Conservation (phyloP, 2,113 vertebrate species). For the Turnix velox region DNA sequence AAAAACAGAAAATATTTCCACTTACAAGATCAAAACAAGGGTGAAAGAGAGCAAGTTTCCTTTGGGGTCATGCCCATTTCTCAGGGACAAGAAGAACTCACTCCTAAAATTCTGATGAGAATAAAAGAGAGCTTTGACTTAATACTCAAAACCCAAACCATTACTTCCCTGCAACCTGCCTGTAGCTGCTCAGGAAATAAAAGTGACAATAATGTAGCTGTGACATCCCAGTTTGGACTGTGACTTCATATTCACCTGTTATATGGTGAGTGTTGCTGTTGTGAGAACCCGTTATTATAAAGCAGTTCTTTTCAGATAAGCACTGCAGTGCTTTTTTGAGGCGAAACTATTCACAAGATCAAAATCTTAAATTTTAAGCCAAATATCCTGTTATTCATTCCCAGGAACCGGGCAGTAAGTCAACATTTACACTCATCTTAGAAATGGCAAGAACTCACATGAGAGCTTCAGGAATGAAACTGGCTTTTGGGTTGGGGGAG, state of each 20-base stretch:
- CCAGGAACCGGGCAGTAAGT: background rate
- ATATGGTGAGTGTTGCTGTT: rapidly evolving
- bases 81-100: background rate
- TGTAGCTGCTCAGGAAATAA: background rate
- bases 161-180: background rate
- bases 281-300: background rate
- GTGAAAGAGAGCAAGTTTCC: background rate
- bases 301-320: background rate
- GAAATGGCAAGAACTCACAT: background rate
- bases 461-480: background rate
- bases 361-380: background rate
- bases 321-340: rapidly evolving
- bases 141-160: background rate
- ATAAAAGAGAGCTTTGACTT: background rate
- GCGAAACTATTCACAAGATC: background rate
- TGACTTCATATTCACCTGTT: background rate
- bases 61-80: background rate
- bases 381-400: constrained; percentile 23
- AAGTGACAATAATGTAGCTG: rapidly evolving
- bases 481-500: background rate
- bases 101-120: background rate
- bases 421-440: background rate
- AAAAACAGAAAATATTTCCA: background rate
- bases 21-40: background rate
- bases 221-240: background rate